These are phyloP conservation scores for Microctonus brassicae DNA, from an alignment of 2,888 invertebrate genomes.

Conservation along the genomic window DNA sequence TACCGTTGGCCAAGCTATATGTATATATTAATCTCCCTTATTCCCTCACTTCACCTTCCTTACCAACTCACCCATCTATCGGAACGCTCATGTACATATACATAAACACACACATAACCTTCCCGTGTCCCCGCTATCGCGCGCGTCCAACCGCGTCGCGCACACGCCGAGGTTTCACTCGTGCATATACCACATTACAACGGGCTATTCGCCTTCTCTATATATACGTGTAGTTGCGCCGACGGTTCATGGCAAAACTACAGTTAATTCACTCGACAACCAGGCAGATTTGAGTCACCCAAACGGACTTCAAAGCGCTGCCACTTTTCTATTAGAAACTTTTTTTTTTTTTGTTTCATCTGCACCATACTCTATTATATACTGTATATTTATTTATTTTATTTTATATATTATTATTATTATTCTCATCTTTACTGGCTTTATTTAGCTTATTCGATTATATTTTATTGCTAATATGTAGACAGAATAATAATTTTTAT, in stretches of 20 bases:
- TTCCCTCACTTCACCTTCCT: neutral
- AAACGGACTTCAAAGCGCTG: constrained; percentile 47
- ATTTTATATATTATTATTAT: neutral
- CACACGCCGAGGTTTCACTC: constrained; percentile 29
- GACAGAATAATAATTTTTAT: neutral
- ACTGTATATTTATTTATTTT: neutral
- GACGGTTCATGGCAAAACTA: constrained; percentile 48
- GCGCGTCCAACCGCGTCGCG: neutral
- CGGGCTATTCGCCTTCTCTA: neutral
- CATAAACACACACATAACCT: constrained; percentile 15
- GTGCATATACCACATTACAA: constrained; percentile 17
- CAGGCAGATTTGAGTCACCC: constrained; percentile 37
- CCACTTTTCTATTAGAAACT: neutral
- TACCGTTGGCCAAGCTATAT: constrained; percentile 33
- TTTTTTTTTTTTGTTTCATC: constrained; percentile 34
- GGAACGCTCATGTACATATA: too few relatives aligned
- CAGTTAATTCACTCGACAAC: constrained; percentile 52
- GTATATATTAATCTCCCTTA: constrained; percentile 40
- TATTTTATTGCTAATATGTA: neutral
- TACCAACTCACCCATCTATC: constrained; percentile 30
- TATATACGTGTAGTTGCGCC: constrained; percentile 2
- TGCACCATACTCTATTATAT: neutral
- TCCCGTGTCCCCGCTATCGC: neutral
- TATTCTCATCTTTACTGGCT: neutral
- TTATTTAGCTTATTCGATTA: neutral